Percentiles rank a stretch among this genome's conserved stretches.
Evolutionary conservation across 2,797 vertebrate genomes (phyloP).

Genomic region (Meriones psammophilus): DNA sequence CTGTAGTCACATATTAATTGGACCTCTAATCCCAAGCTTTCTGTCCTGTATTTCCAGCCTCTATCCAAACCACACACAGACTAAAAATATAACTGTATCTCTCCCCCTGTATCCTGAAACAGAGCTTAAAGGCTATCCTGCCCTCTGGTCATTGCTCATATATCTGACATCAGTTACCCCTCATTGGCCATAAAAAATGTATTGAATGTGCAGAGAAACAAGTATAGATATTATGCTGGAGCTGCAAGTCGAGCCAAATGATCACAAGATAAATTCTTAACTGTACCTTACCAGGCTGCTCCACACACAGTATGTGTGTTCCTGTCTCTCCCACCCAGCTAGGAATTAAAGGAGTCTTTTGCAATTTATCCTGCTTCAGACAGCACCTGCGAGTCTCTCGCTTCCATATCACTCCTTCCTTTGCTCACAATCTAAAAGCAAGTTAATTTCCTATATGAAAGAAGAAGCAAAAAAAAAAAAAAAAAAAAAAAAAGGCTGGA

Average conservation of each 20-base stretch:
- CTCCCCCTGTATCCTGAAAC: background rate
- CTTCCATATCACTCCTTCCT: slow-evolving; percentile 14
- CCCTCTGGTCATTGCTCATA: background rate
- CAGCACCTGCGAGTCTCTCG: slow-evolving; percentile 50
- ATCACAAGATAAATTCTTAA: slow-evolving; percentile 54
- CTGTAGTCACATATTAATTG: background rate
- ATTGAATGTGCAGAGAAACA: slow-evolving; percentile 46
- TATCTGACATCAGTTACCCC: slow-evolving; percentile 59
- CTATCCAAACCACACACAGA: background rate
- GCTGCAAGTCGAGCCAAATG: slow-evolving; percentile 57
- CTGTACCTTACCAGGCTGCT: background rate
- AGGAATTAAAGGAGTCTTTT: slow-evolving; percentile 67
- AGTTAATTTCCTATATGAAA: slow-evolving; percentile 75
- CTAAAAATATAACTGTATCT: background rate
- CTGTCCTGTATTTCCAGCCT: background rate
- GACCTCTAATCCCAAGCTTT: background rate
- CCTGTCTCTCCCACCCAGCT: background rate
- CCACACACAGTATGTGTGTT: background rate
- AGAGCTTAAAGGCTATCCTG: background rate
- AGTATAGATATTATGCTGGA: slow-evolving; percentile 21
- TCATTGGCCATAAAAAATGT: slow-evolving; percentile 54
- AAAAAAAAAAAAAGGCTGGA: background rate
- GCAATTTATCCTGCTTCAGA: slow-evolving; percentile 66
- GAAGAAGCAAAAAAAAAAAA: slow-evolving; percentile 21
- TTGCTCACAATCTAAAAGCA: slow-evolving; percentile 70